Conservation (phyloP, 1,140 invertebrate species). For the Belonocnema kinseyi region DNA sequence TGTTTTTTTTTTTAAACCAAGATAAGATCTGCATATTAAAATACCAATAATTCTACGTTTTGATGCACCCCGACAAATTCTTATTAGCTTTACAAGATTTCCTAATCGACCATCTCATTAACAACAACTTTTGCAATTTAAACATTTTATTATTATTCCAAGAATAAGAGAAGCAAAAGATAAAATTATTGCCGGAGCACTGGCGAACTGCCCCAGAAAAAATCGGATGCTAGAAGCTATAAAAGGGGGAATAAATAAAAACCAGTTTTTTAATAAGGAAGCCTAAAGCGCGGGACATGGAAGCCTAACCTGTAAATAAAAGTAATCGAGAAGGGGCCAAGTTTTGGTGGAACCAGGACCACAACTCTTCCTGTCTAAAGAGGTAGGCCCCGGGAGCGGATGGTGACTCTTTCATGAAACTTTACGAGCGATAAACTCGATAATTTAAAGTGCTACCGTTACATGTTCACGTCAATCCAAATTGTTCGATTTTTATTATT, state of each 20-base stretch:
- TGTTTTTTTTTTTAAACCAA: too few relatives aligned
- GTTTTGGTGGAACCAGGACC: background rate
- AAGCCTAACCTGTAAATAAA: constrained; percentile 15
- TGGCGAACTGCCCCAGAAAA: background rate
- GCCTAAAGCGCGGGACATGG: background rate
- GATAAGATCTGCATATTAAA: too few relatives aligned
- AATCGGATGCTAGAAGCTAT: constrained; percentile 20
- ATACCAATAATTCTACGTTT: too few relatives aligned
- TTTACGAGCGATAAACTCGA: constrained; percentile 37
- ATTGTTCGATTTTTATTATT: too few relatives aligned
- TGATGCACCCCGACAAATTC: too few relatives aligned
- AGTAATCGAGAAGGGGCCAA: background rate
- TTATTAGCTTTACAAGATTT: too few relatives aligned
- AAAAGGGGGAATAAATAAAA: constrained; percentile 15
- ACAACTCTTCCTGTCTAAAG: constrained; percentile 9
- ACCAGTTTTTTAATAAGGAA: constrained; percentile 23
- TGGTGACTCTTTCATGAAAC: background rate
- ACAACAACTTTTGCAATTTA: too few relatives aligned
- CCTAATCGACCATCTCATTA: too few relatives aligned
- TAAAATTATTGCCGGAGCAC: background rate
- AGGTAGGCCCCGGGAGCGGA: background rate
- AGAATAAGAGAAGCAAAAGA: background rate
- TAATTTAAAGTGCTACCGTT: constrained; percentile 16
- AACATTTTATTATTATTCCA: background rate
- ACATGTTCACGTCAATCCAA: background rate